These are phyloP conservation scores for Zapornia atra DNA, from an alignment of 2,113 vertebrate genomes.

Conservation along the genomic window DNA sequence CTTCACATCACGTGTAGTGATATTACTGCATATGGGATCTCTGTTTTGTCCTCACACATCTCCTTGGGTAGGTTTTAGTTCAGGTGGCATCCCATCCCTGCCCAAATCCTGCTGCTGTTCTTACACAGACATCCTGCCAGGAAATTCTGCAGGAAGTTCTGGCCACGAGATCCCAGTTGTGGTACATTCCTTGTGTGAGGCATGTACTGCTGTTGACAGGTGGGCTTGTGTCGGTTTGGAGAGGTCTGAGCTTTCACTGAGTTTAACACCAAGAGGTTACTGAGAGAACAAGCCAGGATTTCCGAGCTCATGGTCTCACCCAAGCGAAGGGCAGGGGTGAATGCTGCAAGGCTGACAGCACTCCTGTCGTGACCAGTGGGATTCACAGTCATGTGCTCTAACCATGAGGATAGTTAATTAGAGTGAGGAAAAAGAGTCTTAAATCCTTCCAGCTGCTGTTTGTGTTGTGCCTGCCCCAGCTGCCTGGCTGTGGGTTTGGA, in stretches of 20 bases:
- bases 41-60: not conserved
- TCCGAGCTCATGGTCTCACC: not conserved
- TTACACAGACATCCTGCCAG: not conserved
- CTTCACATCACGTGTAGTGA: not conserved
- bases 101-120: not conserved
- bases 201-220: not conserved
- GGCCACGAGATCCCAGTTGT: not conserved
- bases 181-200: not conserved
- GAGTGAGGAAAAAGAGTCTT: not conserved
- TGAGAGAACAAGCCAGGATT: not conserved
- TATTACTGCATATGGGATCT: not conserved
- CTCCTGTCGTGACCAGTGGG: accelerated
- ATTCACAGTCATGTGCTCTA: not conserved
- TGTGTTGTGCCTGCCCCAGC: not conserved
- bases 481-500: accelerated
- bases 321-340: not conserved
- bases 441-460: not conserved
- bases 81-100: not conserved
- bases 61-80: not conserved
- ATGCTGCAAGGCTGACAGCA: not conserved
- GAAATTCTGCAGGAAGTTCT: not conserved
- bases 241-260: not conserved
- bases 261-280: not conserved
- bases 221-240: not conserved
- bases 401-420: not conserved